Evolutionary conservation across 1,140 invertebrate genomes (phyloP).

Genomic region (Nebria ingens): DNA sequence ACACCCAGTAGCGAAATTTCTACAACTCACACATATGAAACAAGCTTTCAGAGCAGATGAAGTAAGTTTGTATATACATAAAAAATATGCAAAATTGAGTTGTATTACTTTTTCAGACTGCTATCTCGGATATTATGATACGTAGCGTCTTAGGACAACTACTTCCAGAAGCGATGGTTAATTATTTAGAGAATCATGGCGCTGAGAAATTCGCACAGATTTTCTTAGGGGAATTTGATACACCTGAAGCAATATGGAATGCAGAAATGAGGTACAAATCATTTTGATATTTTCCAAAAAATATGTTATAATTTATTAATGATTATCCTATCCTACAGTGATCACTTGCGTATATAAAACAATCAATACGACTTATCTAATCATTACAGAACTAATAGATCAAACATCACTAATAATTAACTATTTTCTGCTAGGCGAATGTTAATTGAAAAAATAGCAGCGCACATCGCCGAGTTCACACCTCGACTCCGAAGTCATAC

Average conservation of each 20-base stretch:
- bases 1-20: slow-evolving; percentile 85
- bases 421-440: slow-evolving; percentile 58
- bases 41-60: slow-evolving; percentile 89
- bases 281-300: background rate
- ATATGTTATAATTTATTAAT: background rate
- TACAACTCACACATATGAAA: slow-evolving; percentile 90
- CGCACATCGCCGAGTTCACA: slow-evolving; percentile 94
- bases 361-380: too few species aligned
- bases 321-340: background rate
- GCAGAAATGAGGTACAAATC: slow-evolving; percentile 62
- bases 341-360: background rate
- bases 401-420: too few species aligned
- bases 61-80: slow-evolving; percentile 40
- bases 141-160: slow-evolving; percentile 83
- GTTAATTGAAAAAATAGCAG: slow-evolving; percentile 93
- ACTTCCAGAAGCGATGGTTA: slow-evolving; percentile 97
- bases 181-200: slow-evolving; percentile 97
- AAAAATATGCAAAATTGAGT: slow-evolving; percentile 13
- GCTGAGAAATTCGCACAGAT: slow-evolving; percentile 98
- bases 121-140: slow-evolving; percentile 69
- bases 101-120: slow-evolving; percentile 35
- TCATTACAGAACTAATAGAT: too few species aligned
- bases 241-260: slow-evolving; percentile 96
- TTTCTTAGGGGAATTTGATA: slow-evolving; percentile 98
- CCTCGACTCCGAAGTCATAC: slow-evolving; percentile 88